A percentile compares a stretch with the other conserved stretches of the same genome.
Conservation (phyloP, 2,888 invertebrate genomes). For the Hirtodrosophila histrioides region DNA sequence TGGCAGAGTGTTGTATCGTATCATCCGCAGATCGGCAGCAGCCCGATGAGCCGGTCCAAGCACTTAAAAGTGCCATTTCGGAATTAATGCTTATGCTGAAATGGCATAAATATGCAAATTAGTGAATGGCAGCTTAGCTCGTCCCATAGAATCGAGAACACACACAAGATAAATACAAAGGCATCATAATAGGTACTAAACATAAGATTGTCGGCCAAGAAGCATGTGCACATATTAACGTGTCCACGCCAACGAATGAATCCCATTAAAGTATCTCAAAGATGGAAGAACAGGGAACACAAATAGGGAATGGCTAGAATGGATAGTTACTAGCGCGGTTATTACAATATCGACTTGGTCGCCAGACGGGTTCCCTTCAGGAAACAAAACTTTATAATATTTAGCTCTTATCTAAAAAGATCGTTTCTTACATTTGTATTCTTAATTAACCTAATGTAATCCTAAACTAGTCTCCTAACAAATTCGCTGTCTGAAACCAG, state of each 20-base stretch:
- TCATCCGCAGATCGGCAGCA: conserved; percentile 26
- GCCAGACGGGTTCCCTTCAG: conserved; percentile 18
- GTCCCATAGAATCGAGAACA: conserved; percentile 62
- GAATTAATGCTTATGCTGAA: conserved; percentile 74
- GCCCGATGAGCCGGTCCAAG: conserved; percentile 64
- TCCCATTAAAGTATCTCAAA: conserved; percentile 45
- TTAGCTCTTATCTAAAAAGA: too few relatives aligned
- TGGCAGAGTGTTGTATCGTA: conserved; percentile 28
- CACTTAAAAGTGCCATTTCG: conserved; percentile 78
- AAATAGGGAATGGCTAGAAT: conserved; percentile 14
- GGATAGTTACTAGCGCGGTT: conserved; percentile 14
- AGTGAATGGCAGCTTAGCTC: conserved; percentile 73
- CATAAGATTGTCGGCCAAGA: conserved; percentile 53
- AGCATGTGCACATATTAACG: conserved; percentile 46
- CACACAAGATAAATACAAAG: conserved; percentile 44
- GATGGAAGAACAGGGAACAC: conserved; percentile 18
- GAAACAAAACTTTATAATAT: too few relatives aligned
- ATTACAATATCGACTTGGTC: conserved; percentile 15
- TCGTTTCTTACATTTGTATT: too few relatives aligned
- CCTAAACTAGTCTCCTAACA: too few relatives aligned
- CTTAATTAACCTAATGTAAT: too few relatives aligned
- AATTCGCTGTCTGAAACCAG: too few relatives aligned
- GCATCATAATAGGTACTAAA: conserved; percentile 61
- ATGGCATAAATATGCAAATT: conserved; percentile 77
- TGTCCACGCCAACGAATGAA: conserved; percentile 50